Percentiles rank a stretch among this genome's conserved stretches.
phyloP scores from a whole-genome alignment of 1,140 invertebrate genomes.

The Ridgeia piscesae region DNA sequence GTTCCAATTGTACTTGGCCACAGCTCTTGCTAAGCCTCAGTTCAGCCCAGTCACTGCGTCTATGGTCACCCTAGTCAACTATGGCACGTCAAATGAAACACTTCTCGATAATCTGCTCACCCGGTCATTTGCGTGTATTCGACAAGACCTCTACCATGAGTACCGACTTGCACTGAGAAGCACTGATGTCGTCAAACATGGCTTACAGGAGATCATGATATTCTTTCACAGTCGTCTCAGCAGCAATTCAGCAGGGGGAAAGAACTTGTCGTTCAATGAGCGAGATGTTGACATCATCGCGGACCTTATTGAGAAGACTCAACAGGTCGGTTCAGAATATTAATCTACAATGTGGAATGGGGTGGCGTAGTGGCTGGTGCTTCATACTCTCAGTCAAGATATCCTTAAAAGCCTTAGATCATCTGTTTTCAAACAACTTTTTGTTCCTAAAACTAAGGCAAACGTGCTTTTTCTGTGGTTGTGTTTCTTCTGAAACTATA shows the following conservation, averaged over 20 bases:
- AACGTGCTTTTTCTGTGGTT: no score
- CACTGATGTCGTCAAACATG: neutral
- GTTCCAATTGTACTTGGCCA: slow-evolving; percentile 50
- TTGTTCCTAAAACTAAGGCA: no score
- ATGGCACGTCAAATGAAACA: slow-evolving; percentile 51
- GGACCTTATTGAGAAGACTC: slow-evolving; percentile 7
- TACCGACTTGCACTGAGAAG: neutral
- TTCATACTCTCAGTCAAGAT: no score
- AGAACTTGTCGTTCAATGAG: slow-evolving; percentile 16
- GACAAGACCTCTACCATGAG: slow-evolving; percentile 44
- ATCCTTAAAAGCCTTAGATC: no score
- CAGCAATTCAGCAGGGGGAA: slow-evolving; percentile 11
- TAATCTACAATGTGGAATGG: neutral
- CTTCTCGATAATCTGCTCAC: slow-evolving; percentile 50
- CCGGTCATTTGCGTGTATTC: slow-evolving; percentile 42
- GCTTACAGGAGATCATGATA: neutral
- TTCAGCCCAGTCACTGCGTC: slow-evolving; percentile 49
- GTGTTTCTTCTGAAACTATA: no score
- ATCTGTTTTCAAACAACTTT: no score
- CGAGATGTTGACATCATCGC: slow-evolving; percentile 21
- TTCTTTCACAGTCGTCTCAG: slow-evolving; percentile 6
- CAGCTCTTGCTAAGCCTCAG: slow-evolving; percentile 43
- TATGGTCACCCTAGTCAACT: slow-evolving; percentile 50
- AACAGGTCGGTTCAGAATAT: neutral
- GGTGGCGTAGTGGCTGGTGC: no score